A percentile compares a stretch with the other conserved stretches of the same genome.
Conservation (phyloP, 2,888 invertebrate genomes). For the Mythimna albipuncta region DNA sequence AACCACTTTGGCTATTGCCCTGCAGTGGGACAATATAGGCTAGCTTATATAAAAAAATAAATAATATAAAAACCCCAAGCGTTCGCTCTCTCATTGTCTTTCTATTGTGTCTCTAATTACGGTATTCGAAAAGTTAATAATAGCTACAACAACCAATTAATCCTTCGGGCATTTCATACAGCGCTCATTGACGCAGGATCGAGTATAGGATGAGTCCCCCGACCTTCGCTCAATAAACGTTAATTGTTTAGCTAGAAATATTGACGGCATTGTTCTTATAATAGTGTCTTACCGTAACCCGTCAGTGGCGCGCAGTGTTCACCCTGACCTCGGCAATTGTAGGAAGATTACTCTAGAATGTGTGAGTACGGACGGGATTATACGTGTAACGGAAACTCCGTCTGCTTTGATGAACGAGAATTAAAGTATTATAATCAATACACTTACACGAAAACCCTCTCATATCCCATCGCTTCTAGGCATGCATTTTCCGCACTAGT, state of each 20-base stretch:
- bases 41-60: too few species aligned
- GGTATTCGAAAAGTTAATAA: background rate
- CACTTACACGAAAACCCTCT: too few species aligned
- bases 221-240: conserved; percentile 46
- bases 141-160: conserved; percentile 18
- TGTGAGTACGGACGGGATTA: conserved; percentile 23
- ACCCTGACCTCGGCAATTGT: conserved; percentile 63
- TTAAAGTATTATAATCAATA: background rate
- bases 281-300: conserved; percentile 57
- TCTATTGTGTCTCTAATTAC: too few species aligned
- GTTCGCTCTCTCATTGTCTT: too few species aligned
- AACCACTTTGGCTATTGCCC: too few species aligned
- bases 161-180: conserved; percentile 9
- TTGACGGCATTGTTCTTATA: conserved; percentile 60
- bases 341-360: conserved; percentile 55
- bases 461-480: too few species aligned
- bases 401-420: conserved; percentile 20
- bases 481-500: too few species aligned
- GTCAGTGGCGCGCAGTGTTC: background rate
- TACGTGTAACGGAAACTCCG: conserved; percentile 29
- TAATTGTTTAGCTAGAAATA: conserved; percentile 57
- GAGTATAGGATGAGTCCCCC: conserved; percentile 32
- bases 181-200: background rate
- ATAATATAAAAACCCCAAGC: too few species aligned
- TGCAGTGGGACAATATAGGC: too few species aligned